Evolutionary conservation across 2,797 vertebrate genomes (phyloP), one percentile per base, ranked within the genome.

Genomic region (Lagocephalus sceleratus): DNA sequence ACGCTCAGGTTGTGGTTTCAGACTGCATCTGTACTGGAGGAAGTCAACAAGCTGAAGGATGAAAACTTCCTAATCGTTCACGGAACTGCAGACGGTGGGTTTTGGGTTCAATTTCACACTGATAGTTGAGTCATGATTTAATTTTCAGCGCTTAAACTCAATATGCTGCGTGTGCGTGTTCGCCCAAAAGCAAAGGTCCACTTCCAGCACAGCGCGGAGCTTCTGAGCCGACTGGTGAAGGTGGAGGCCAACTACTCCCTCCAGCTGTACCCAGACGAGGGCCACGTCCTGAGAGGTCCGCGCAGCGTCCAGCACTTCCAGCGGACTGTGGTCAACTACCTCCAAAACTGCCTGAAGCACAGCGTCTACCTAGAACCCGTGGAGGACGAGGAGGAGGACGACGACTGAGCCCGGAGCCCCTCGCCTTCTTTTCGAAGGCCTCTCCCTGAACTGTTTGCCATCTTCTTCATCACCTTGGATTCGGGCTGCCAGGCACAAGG

Each of bases 131-230:
- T 25, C 1, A 19, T 32, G 4, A 5, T 3, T 29, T 29, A n/a
- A 6, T 51, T 12, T 56, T 2, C n/a, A 43, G 6, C 14, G n/a
- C 20, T 32, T 10, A 3, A 29, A 0, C 6, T 48, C 11, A 43
- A 21, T 23, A 38, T 40, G 38, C 0, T 20, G 22, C 43, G 3
- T 22, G 0, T 42, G 12, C 47, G 22, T 52, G 5, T 35, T 35
- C n/a, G n/a, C n/a, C n/a, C 3, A 14, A 14, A 67, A 93, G 93
- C 90, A 0, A 88, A 86, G 54, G 92, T 94, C 0, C 92, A 93
- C 82, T 94, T 94, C 83, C 92, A 94, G 78, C 92, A 94, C 75
- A 93, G 89, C 2, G 93, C 92, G 5, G 93, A 94, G 72, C 89
- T 94, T 54, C 81, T 94, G 57, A 91, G 82, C 78, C 90, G 89